Percentiles rank a stretch among this genome's conserved stretches.
phyloP scores from a whole-genome alignment of 2,113 vertebrate species.

The Albula glossodonta region DNA sequence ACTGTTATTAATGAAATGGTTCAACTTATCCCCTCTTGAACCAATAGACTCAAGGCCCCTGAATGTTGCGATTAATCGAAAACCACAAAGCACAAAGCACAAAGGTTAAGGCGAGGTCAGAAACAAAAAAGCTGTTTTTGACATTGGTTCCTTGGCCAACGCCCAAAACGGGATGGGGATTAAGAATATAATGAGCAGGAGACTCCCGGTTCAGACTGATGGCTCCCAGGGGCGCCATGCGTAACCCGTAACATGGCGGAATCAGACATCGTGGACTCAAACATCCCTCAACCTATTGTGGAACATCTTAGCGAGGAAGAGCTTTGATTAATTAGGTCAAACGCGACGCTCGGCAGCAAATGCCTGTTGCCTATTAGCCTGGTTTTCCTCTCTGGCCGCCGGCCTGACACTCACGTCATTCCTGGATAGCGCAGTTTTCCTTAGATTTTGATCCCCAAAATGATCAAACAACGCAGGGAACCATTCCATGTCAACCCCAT shows the following conservation, averaged over 20 bases:
- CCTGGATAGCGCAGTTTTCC: not conserved
- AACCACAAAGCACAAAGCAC: not conserved
- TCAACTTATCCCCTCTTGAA: not conserved
- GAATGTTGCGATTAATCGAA: not conserved
- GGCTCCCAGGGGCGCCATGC: not conserved
- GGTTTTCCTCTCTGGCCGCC: not conserved
- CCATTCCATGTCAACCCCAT: constrained; percentile 5
- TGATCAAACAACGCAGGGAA: constrained; percentile 29
- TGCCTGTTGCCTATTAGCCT: not conserved
- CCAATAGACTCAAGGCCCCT: no score
- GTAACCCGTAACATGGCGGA: not conserved
- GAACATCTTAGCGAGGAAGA: not conserved
- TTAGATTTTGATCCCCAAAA: not conserved
- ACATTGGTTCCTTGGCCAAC: not conserved
- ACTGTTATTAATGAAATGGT: no score
- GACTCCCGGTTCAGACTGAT: no score
- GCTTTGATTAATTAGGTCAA: not conserved
- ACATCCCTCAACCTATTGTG: not conserved
- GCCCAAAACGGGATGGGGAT: not conserved
- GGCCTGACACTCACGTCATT: not conserved
- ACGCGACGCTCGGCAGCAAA: not conserved
- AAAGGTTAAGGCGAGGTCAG: no score
- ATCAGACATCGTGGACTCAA: no score
- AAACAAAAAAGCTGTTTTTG: not conserved
- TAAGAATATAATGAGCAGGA: not conserved